These are phyloP conservation scores for Cylloceria caligata DNA, from an alignment of 2,888 invertebrate genomes.

Conservation along the genomic window DNA sequence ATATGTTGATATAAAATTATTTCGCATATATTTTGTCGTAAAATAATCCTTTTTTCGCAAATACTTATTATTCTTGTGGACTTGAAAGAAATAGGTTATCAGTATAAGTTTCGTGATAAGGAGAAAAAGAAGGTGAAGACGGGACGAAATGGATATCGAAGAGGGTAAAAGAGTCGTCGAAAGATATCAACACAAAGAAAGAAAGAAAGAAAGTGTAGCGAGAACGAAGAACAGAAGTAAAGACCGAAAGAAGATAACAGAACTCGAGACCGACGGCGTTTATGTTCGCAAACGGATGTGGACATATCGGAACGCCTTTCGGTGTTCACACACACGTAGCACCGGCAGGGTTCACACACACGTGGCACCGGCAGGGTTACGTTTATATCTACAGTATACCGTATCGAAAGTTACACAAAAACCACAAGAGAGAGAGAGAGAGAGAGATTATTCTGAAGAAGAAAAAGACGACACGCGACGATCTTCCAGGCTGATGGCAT, in stretches of 20 bases:
- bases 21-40: too few relatives aligned
- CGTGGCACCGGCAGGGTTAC: conserved; percentile 53
- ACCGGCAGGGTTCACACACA: conserved; percentile 46
- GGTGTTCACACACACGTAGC: conserved; percentile 49
- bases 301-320: conserved; percentile 67
- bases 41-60: too few relatives aligned
- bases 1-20: too few relatives aligned
- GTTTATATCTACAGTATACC: conserved; percentile 45
- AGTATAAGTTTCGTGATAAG: conserved; percentile 2
- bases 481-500: conserved; percentile 48
- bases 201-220: background rate
- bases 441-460: conserved; percentile 31
- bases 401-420: conserved; percentile 73
- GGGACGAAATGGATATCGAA: background rate
- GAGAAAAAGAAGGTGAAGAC: background rate
- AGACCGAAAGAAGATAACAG: conserved; percentile 18
- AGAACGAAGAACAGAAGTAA: conserved; percentile 31
- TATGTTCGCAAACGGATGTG: conserved; percentile 70
- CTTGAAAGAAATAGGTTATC: conserved; percentile 2
- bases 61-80: background rate
- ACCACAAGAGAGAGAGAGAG: conserved; percentile 46
- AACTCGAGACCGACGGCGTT: conserved; percentile 46
- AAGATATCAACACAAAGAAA: conserved; percentile 12
- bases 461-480: conserved; percentile 66
- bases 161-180: background rate